Base-by-base conservation (phyloP, 2,888 invertebrate genomes). In the Leptogaster cylindrica region DNA sequence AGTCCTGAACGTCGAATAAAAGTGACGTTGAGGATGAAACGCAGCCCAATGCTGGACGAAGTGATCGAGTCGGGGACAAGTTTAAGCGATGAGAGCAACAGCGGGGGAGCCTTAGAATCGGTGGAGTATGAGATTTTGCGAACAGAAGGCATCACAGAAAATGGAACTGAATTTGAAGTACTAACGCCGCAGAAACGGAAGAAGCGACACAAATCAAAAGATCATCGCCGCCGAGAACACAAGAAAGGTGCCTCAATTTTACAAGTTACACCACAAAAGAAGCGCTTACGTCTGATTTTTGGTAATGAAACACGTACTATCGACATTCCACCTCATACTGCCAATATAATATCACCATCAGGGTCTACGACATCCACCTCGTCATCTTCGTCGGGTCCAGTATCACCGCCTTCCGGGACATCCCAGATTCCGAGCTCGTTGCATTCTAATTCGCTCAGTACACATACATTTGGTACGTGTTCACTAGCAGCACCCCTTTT, bases 221-320 rank as follows among this genome's bases (percentile, higher is more conserved):
- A 83, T 69, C 78, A 73, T 66, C 66, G 70, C 2, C 68, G 69
- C 8, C 67, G 70, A n/a, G 68, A 68, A 2, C 65, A 70, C 31
- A 61, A 68, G 4, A 65, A 75, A 65, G 70, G 68, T 55, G 67
- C 72, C 72, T 76, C 31, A 71, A 51, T 55, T 2, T 64, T 70
- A 18, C 75, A 75, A 52, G 85, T 86, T 72, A 84, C 87, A 75
- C 89, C 89, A 71, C 88, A 90, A 58, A 89, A 90, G 86, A 95
- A 94, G 82, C 87, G 94, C 76, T 84, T 95, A 78, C 87, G 92
- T 77, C 84, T 95, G 76, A 93, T 92, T 76, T 90, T 94, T 76
- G 93, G 94, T 74, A 92, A 93, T 79, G 94, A 94, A 81, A 90
- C 91, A 77, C 90, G 89, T 77, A 93, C 92, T 77, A 93, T 93